Base-by-base conservation (phyloP, 2,888 invertebrate species). In the Pteria penguin region DNA sequence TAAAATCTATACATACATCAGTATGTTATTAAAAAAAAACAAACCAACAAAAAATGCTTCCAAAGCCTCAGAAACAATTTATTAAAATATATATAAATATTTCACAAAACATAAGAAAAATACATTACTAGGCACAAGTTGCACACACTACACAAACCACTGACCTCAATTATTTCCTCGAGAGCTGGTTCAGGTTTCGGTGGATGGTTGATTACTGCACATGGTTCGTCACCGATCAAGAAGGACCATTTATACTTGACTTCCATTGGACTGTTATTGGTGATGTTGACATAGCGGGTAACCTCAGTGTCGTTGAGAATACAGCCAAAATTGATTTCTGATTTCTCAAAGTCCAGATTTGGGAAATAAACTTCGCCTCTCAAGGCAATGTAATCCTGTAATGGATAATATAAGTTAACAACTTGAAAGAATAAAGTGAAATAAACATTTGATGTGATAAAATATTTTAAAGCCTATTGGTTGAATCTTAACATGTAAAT, bases 361-460 rank as follows among this genome's bases (percentile, higher is more conserved):
- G 96, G 96, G 88, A 94, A 95, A 91, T 95, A 94, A 1, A 96
- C 94, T 89, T 93, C 94, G 36, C 95, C 95, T 61, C 91, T 92
- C 58, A 96, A 89, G 80, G 93, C 93, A 63, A 96, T 93, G 76
- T 93, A 93, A 86, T 95, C 95, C 95, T 96, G 77, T 1, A 82
- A 45, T 45, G 18, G 8, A 45, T 18, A n/a, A n/a, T n/a, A n/a
- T n/a, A n/a, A n/a, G n/a, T n/a, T n/a, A n/a, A n/a, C n/a, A n/a
- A n/a, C n/a, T n/a, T n/a, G n/a, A n/a, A n/a, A n/a, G n/a, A n/a
- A n/a, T n/a, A n/a, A n/a, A n/a, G n/a, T n/a, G n/a, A n/a, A n/a
- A n/a, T n/a, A n/a, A n/a, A n/a, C n/a, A n/a, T n/a, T n/a, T n/a
- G n/a, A n/a, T n/a, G n/a, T n/a, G n/a, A n/a, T n/a, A n/a, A n/a